Conservation (phyloP, 2,797 vertebrate species). For the Coracias cyanogaster region DNA sequence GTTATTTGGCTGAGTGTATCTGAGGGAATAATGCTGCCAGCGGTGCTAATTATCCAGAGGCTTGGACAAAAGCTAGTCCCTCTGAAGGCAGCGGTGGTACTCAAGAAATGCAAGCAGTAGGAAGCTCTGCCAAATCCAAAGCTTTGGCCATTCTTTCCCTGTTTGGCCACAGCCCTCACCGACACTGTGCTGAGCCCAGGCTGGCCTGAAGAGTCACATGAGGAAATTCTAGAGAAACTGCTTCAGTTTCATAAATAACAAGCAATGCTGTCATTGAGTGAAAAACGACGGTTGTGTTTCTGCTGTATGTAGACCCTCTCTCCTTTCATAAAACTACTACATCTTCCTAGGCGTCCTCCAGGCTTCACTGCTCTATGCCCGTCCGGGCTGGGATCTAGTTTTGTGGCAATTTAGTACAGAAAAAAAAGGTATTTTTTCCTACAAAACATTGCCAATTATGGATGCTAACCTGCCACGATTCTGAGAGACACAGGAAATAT, state of each 20-base stretch:
- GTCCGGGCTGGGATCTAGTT: not conserved
- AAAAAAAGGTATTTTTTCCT: not conserved
- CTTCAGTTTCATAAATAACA: conserved; percentile 16
- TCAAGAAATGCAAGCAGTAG: not conserved
- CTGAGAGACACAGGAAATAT: not conserved
- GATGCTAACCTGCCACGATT: not conserved
- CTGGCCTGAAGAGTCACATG: not conserved
- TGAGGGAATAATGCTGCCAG: not conserved
- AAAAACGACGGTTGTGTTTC: not conserved
- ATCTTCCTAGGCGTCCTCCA: not conserved
- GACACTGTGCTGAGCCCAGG: not conserved
- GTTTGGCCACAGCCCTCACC: not conserved
- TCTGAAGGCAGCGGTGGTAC: rapidly evolving
- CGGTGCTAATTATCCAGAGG: not conserved
- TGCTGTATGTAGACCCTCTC: not conserved
- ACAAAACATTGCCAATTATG: not conserved
- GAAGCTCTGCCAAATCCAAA: not conserved
- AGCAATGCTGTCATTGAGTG: not conserved
- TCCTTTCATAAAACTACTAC: not conserved
- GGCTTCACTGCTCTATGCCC: not conserved
- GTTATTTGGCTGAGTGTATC: not conserved
- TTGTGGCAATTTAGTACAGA: not conserved
- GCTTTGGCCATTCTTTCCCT: not conserved
- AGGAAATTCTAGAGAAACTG: not conserved
- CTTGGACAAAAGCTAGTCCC: not conserved